A percentile compares a stretch with the other conserved stretches of the same genome.
phyloP scores from a whole-genome alignment of 1,140 invertebrate genomes.

The Acyrthosiphon pisum region DNA sequence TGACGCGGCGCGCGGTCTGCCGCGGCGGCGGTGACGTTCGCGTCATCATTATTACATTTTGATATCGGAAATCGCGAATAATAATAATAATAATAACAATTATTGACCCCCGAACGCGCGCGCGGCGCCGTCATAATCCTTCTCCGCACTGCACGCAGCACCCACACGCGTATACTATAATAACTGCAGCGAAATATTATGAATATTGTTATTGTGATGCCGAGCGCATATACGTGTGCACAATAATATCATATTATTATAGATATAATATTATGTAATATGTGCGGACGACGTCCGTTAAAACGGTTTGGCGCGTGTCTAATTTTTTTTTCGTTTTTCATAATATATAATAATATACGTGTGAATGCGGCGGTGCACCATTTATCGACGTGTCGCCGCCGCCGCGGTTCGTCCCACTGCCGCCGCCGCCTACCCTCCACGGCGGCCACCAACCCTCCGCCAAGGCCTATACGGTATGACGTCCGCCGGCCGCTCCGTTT shows the following conservation, averaged over 20 bases:
- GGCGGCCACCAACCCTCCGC: not conserved
- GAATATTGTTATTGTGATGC: constrained; percentile 3
- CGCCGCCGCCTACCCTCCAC: not conserved
- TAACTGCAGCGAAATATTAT: not conserved
- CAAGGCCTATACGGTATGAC: not conserved
- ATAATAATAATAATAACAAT: not conserved
- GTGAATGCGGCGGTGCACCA: constrained; percentile 27
- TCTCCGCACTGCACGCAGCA: not conserved
- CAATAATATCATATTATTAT: not conserved
- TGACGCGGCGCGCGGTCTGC: not conserved
- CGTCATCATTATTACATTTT: not conserved
- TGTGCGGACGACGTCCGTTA: not conserved
- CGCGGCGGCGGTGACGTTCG: not conserved
- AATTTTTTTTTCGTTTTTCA: not conserved
- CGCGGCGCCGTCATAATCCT: not conserved
- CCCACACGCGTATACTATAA: not conserved
- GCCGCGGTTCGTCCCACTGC: not conserved
- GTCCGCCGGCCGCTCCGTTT: not conserved
- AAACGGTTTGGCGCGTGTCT: constrained; percentile 19
- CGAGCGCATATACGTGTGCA: not conserved
- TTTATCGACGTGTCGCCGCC: constrained; percentile 45
- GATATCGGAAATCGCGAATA: constrained; percentile 12
- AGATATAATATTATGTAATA: not conserved
- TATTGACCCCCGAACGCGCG: not conserved
- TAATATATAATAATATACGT: not conserved